Evolutionary conservation across 2,888 invertebrate genomes (phyloP), one percentile per base, ranked within the genome.

Genomic region (Phania funesta): DNA sequence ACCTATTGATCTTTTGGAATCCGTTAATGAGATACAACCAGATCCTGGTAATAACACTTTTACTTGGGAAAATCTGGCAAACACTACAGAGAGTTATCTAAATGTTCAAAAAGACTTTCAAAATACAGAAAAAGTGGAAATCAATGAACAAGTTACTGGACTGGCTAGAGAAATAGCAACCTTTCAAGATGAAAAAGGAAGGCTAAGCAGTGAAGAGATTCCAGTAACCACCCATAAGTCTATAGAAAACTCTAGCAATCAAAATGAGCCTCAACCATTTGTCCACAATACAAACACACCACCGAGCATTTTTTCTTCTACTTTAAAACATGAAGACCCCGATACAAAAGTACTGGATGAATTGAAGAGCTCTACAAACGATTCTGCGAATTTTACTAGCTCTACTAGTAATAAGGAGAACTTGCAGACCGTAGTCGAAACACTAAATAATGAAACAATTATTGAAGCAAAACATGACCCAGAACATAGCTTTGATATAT

Each of bases 1-100:
- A 5, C 80, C 80, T 9, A 65, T 80, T 29, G 79, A 74, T 48
- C 9, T 38, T 1, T 22, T 26, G 9, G 52, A 58, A 1, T 9
- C 4, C 9, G 20, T 24, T 13, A n/a, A 20, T 26, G 58, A 54
- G 7, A 3, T 44, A 7, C 35, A 8, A 18, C 11, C 26, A 3
- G 24, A n/a, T n/a, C 6, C 1, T 0, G 13, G 6, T 4, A 44
- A 18, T 44, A 4, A 16, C 16, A 44, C 16, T 5, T 18, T 44
- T 44, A n/a, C 41, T 44, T 44, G 1, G 8, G 16, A 6, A 11
- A 4, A 38, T 38, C 3, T 13, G n/a, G 4, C 13, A n/a, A n/a
- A 2, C n/a, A n/a, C 11, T 38, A n/a, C n/a, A n/a, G n/a, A n/a
- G n/a, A n/a, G n/a, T n/a, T n/a, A n/a, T n/a, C n/a, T n/a, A n/a